Conservation (phyloP, 2,888 invertebrate species). For the Sisyra terminalis region DNA sequence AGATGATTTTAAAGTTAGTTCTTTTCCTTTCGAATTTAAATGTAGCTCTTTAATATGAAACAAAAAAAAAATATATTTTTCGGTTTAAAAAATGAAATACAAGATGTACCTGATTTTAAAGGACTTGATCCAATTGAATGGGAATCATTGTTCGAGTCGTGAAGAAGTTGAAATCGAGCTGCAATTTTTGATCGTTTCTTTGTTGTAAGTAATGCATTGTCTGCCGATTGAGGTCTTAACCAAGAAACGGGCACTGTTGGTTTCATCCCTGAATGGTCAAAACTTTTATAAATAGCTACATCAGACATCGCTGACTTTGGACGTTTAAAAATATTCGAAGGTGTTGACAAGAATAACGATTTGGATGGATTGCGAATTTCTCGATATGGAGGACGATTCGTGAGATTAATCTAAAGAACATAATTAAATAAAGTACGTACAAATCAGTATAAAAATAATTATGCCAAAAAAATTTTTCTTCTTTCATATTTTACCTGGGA, state of each 20-base stretch:
- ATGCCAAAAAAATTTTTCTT: too few species aligned
- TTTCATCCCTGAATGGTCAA: slow-evolving; percentile 10
- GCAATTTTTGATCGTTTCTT: slow-evolving; percentile 13
- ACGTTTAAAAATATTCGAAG: slow-evolving; percentile 8
- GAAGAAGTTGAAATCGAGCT: slow-evolving; percentile 12
- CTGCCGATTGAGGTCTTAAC: slow-evolving; percentile 17
- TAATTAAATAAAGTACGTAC: too few species aligned
- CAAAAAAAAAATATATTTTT: too few species aligned
- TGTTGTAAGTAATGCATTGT: slow-evolving; percentile 11
- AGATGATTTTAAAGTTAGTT: slow-evolving; percentile 17
- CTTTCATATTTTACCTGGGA: too few species aligned
- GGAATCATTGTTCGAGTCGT: neutral
- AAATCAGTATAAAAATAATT: neutral
- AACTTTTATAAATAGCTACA: slow-evolving; percentile 12
- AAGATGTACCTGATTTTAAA: neutral
- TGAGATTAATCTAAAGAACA: slow-evolving; percentile 10
- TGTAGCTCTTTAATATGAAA: neutral
- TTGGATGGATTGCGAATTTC: slow-evolving; percentile 8
- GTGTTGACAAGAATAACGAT: slow-evolving; percentile 6
- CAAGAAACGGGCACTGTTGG: slow-evolving; percentile 10
- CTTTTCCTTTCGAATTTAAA: neutral
- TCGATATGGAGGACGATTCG: slow-evolving; percentile 8
- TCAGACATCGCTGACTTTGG: slow-evolving; percentile 17
- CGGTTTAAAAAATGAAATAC: neutral
- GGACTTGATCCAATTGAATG: too few species aligned